Percentiles rank a stretch among this genome's conserved stretches.
These are phyloP conservation scores for Mesorhabditis spiculigera DNA, from an alignment of 2,888 invertebrate species.

Conservation along the genomic window DNA sequence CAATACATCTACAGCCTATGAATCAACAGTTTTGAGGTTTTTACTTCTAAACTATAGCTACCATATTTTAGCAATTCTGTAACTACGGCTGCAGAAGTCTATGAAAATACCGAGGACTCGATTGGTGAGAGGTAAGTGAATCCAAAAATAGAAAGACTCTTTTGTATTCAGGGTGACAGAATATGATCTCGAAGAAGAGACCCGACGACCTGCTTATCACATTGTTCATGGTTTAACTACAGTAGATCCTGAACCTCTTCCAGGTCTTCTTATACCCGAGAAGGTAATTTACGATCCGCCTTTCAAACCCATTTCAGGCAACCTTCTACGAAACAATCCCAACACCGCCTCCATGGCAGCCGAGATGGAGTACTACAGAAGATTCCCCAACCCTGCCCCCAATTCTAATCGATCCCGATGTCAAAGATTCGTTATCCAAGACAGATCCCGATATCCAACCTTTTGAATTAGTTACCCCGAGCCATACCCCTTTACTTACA, in stretches of 20 bases:
- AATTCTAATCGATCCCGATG: not conserved
- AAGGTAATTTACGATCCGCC: not conserved
- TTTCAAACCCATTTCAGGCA: too few relatives aligned
- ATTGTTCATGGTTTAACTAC: too few relatives aligned
- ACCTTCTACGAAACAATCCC: not conserved
- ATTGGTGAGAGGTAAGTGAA: too few relatives aligned
- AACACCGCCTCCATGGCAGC: not conserved
- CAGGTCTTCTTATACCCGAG: not conserved
- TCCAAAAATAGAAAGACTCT: too few relatives aligned
- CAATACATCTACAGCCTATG: too few relatives aligned
- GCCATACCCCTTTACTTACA: too few relatives aligned
- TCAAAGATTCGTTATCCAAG: not conserved
- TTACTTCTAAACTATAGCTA: too few relatives aligned
- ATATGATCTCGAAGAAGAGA: not conserved
- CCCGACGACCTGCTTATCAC: too few relatives aligned
- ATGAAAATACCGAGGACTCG: too few relatives aligned
- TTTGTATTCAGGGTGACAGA: not conserved
- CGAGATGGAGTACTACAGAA: not conserved
- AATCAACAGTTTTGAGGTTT: too few relatives aligned
- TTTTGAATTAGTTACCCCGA: not conserved
- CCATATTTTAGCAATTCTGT: too few relatives aligned
- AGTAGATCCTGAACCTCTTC: not conserved
- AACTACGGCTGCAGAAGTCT: too few relatives aligned
- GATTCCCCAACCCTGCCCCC: not conserved
- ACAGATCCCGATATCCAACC: not conserved